Conservation (phyloP, 2,797 vertebrate genomes). For the Lagodon rhomboides region DNA sequence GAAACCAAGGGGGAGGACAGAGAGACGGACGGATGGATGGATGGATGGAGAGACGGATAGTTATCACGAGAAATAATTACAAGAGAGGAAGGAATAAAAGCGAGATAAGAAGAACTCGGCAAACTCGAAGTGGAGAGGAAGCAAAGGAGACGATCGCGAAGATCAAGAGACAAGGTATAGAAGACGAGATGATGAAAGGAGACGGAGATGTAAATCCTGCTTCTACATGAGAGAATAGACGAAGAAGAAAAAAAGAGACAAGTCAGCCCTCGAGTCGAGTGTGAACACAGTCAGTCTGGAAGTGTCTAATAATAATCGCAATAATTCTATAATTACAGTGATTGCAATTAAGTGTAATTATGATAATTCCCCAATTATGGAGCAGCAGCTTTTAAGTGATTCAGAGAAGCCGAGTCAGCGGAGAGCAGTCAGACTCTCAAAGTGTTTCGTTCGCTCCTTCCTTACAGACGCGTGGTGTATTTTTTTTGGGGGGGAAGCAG, state of each 20-base stretch:
- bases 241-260: background rate
- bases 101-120: background rate
- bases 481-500: slow-evolving; percentile 27
- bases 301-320: slow-evolving; percentile 33
- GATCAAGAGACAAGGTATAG: background rate
- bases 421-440: slow-evolving; percentile 3
- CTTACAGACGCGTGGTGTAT: slow-evolving; percentile 47
- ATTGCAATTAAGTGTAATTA: slow-evolving; percentile 39
- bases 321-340: slow-evolving; percentile 52
- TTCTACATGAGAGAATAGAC: background rate
- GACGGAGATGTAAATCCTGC: background rate
- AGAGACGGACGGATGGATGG: slow-evolving; percentile 24
- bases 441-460: background rate
- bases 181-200: slow-evolving; percentile 6
- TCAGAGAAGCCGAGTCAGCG: slow-evolving; percentile 4
- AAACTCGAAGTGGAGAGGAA: background rate
- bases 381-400: background rate
- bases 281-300: slow-evolving; percentile 6
- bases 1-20: slow-evolving; percentile 25
- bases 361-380: slow-evolving; percentile 23
- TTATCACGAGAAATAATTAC: slow-evolving; percentile 42
- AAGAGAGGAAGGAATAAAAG: slow-evolving; percentile 3
- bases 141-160: slow-evolving; percentile 17
- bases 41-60: slow-evolving; percentile 23
- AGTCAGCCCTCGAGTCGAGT: slow-evolving; percentile 33